phyloP scores from a whole-genome alignment of 2,888 invertebrate species.

The Pristionchus maxplancki region DNA sequence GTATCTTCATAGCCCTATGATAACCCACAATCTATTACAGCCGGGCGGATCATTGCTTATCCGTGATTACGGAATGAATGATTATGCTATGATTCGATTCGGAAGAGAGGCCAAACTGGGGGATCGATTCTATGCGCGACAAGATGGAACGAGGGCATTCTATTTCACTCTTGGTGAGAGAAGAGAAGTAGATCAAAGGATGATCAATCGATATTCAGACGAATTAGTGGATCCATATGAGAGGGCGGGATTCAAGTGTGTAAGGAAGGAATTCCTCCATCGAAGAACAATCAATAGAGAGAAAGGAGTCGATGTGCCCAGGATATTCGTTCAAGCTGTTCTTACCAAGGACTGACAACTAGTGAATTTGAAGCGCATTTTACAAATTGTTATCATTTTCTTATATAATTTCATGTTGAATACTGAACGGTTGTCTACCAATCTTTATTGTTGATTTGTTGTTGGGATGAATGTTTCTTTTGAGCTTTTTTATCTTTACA shows the following conservation, averaged over 20 bases:
- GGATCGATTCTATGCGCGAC: constrained; percentile 90
- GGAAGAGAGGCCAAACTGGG: constrained; percentile 92
- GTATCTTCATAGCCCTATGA: too few relatives aligned
- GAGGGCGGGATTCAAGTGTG: constrained; percentile 85
- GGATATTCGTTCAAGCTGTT: constrained; percentile 94
- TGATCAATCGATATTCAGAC: constrained; percentile 36
- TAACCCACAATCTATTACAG: constrained; percentile 49
- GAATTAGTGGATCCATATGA: constrained; percentile 84
- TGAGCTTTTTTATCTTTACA: constrained; percentile 21
- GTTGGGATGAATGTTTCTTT: neutral
- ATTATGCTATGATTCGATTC: constrained; percentile 96
- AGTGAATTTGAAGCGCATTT: neutral
- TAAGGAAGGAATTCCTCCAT: constrained; percentile 87
- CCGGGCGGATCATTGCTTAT: constrained; percentile 89
- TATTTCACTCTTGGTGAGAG: constrained; percentile 80
- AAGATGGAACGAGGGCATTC: constrained; percentile 91
- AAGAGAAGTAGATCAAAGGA: neutral
- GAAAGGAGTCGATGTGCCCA: constrained; percentile 90
- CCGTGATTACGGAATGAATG: constrained; percentile 94
- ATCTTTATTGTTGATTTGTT: neutral
- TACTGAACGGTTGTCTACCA: constrained; percentile 20
- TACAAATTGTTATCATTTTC: neutral
- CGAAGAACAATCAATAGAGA: constrained; percentile 93
- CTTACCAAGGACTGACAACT: constrained; percentile 79
- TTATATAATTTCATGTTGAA: neutral